Evolutionary conservation across 2,113 vertebrate species (phyloP).

Genomic region (Sardina pilchardus): DNA sequence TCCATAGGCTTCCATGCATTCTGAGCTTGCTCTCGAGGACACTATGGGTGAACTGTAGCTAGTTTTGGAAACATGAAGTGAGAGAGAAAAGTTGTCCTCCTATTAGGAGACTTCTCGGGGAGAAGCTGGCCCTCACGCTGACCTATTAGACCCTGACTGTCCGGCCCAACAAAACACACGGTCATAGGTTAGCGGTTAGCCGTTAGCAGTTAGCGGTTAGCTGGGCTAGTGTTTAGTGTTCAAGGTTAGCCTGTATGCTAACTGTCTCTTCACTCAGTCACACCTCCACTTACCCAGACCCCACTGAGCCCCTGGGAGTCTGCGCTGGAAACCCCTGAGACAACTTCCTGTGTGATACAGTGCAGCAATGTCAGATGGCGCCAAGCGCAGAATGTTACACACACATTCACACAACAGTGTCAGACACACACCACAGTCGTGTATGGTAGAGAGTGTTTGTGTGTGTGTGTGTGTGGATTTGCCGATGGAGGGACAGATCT

Average conservation of each 20-base stretch:
- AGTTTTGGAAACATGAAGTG: too few species aligned
- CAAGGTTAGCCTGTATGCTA: neutral
- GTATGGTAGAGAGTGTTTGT: neutral
- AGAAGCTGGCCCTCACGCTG: too few species aligned
- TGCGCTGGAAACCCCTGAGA: constrained; percentile 53
- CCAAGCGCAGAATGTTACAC: neutral
- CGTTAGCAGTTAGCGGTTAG: neutral
- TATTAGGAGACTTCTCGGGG: too few species aligned
- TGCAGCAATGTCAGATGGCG: neutral
- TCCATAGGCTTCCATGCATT: too few species aligned
- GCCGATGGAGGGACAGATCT: too few species aligned
- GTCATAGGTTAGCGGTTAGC: too few species aligned
- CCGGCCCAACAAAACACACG: too few species aligned
- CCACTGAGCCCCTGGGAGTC: constrained; percentile 52
- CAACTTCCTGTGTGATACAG: constrained; percentile 51
- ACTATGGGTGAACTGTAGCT: too few species aligned
- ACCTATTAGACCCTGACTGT: too few species aligned
- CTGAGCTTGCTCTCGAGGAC: too few species aligned
- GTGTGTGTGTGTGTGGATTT: neutral
- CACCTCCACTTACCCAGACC: constrained; percentile 52
- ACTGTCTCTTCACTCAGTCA: neutral
- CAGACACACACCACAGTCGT: neutral
- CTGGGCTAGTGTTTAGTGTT: neutral
- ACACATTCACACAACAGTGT: neutral
- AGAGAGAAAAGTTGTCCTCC: too few species aligned